Evolutionary conservation across 2,888 invertebrate species (phyloP).

Genomic region (Epistrophella euchroma): DNA sequence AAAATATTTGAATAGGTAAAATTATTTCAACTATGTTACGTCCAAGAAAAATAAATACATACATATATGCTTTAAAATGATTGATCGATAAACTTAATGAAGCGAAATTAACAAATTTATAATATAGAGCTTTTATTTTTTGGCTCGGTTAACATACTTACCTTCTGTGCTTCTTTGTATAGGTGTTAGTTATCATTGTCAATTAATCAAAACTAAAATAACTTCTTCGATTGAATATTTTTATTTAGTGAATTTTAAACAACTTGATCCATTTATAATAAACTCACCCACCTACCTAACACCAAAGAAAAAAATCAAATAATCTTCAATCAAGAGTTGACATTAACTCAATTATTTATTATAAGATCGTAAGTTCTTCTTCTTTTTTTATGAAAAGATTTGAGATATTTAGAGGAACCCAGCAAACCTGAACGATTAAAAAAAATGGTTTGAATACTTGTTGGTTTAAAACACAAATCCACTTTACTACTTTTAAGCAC

Average conservation of each 20-base stretch:
- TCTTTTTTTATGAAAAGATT: no score
- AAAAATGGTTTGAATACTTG: no score
- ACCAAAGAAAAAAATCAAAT: neutral
- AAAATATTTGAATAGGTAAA: neutral
- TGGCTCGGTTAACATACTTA: no score
- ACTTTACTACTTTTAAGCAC: no score
- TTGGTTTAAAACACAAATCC: no score
- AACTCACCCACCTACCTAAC: neutral
- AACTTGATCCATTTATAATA: neutral
- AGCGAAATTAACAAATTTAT: neutral
- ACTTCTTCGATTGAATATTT: neutral
- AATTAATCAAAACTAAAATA: constrained; percentile 6
- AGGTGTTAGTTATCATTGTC: neutral
- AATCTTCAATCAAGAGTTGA: neutral
- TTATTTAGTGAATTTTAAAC: neutral
- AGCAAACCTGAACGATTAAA: no score
- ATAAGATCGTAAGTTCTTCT: no score
- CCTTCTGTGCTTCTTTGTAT: neutral
- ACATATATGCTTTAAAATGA: neutral
- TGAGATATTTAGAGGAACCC: no score
- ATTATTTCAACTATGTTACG: neutral
- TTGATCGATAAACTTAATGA: constrained; percentile 1
- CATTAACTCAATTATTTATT: neutral
- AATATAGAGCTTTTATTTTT: neutral
- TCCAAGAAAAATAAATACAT: neutral